Percentiles rank a stretch among this genome's conserved stretches.
phyloP scores from a whole-genome alignment of 2,113 vertebrate genomes.

The Rhombomys opimus region DNA sequence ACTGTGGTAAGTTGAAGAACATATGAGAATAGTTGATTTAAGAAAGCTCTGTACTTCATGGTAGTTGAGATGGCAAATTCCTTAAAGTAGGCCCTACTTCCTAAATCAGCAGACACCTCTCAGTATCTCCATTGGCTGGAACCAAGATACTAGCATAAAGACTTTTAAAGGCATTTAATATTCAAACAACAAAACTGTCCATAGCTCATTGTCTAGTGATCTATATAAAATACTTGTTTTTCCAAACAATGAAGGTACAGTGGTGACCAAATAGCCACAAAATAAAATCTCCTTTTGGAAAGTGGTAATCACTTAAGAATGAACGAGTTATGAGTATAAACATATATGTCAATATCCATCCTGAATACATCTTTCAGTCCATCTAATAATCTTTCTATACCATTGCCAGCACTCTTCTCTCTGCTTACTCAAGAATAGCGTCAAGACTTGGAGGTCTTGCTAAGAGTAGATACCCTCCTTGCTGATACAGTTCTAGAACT shows the following conservation, averaged over 20 bases:
- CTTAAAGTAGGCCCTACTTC: background rate
- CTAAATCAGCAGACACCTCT: background rate
- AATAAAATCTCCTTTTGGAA: background rate
- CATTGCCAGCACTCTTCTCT: background rate
- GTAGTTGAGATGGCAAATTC: background rate
- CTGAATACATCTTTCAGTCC: background rate
- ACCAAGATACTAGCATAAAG: background rate
- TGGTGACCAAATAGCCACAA: background rate
- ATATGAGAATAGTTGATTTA: background rate
- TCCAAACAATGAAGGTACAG: background rate
- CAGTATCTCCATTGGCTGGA: background rate
- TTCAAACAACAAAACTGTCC: background rate
- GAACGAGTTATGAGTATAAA: background rate
- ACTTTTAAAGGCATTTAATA: background rate
- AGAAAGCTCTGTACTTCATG: rapidly evolving
- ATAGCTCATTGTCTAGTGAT: background rate
- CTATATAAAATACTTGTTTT: no score
- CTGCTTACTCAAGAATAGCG: background rate
- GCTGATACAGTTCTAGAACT: background rate
- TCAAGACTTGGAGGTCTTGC: background rate
- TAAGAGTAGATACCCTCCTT: background rate
- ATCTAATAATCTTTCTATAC: background rate
- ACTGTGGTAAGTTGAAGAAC: background rate
- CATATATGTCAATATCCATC: background rate
- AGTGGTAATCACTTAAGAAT: background rate